Base-by-base conservation (phyloP, 1,140 invertebrate species). In the Aphelinus certus region DNA sequence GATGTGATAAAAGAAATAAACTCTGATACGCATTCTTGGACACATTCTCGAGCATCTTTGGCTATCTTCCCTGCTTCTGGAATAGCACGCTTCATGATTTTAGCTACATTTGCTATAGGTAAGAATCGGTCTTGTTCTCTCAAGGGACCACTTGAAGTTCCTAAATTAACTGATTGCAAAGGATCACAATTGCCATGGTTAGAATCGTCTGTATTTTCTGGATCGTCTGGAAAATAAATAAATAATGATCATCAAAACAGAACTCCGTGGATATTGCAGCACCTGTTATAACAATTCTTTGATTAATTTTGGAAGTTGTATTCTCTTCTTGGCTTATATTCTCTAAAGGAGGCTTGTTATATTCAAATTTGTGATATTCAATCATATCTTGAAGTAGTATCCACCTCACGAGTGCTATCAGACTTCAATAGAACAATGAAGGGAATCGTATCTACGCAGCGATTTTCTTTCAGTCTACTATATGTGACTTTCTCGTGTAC, bases 1-100 rank as follows among this genome's bases (percentile, higher is more conserved):
- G 96, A 98, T 0, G 98, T 99, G 63, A 99, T 97, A 84, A 99
- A 99, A 78, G 97, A 98, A 82, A 99, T 98, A 84, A 99, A 99
- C 85, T 99, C 98, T 0, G 97, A 99, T 55, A 99, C 98, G 90
- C 98, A 99, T 88, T 99, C 98, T 88, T 99, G 98, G 42, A 99
- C 96, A 90, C 97, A 99, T 89, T 99, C 98, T 79, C 99, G 92
- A 0, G 98, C 97, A 90, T 99, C 98, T 91, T 99, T 99, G 1
- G 98, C 97, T 82, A 99, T 98, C 90, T 99, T 99, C 81, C 97
- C 98, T 79, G 95, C 93, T 77, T 96, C 94, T 3, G 98, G 98
- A 79, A 99, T 97, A 3, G 96, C 95, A 84, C 95, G 93, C 88
- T 99, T 99, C 98, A 99, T 99, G 58, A 99, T 98, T 88, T 99